Evolutionary conservation across 2,888 invertebrate species (phyloP).

Genomic region (Ectemnius lituratus): DNA sequence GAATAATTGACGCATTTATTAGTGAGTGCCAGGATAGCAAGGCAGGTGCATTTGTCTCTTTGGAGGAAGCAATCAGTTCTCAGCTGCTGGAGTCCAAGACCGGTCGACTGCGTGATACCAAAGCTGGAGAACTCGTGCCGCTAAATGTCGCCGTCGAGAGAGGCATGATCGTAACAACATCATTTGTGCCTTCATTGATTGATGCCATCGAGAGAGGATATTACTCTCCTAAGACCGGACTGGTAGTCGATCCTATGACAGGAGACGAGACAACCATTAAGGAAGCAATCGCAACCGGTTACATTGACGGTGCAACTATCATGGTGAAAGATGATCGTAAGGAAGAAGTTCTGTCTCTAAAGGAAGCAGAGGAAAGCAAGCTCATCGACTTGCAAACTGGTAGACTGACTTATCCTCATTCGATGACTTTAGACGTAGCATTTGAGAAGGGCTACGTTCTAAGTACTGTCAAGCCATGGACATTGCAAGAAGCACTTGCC

Average conservation of each 20-base stretch:
- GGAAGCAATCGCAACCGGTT: slow-evolving; percentile 86
- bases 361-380: slow-evolving; percentile 85
- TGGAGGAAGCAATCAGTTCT: slow-evolving; percentile 84
- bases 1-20: slow-evolving; percentile 89
- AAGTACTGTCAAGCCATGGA: slow-evolving; percentile 88
- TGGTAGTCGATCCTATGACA: slow-evolving; percentile 87
- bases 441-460: slow-evolving; percentile 89
- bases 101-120: slow-evolving; percentile 86
- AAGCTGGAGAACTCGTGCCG: slow-evolving; percentile 83
- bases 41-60: slow-evolving; percentile 84
- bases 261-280: slow-evolving; percentile 86
- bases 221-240: slow-evolving; percentile 86
- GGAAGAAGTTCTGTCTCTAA: slow-evolving; percentile 83
- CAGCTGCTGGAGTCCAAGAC: slow-evolving; percentile 83
- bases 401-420: slow-evolving; percentile 83
- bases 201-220: slow-evolving; percentile 88
- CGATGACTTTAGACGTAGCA: slow-evolving; percentile 87
- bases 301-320: slow-evolving; percentile 86
- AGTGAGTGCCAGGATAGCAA: slow-evolving; percentile 89
- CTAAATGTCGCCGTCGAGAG: slow-evolving; percentile 85
- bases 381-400: slow-evolving; percentile 86
- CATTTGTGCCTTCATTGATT: slow-evolving; percentile 85
- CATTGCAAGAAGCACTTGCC: slow-evolving; percentile 89
- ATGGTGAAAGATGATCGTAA: slow-evolving; percentile 87
- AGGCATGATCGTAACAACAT: slow-evolving; percentile 85